Percentiles rank a stretch among this genome's conserved stretches.
Conservation (phyloP, 2,888 invertebrate species). For the Morinoia aosen region DNA sequence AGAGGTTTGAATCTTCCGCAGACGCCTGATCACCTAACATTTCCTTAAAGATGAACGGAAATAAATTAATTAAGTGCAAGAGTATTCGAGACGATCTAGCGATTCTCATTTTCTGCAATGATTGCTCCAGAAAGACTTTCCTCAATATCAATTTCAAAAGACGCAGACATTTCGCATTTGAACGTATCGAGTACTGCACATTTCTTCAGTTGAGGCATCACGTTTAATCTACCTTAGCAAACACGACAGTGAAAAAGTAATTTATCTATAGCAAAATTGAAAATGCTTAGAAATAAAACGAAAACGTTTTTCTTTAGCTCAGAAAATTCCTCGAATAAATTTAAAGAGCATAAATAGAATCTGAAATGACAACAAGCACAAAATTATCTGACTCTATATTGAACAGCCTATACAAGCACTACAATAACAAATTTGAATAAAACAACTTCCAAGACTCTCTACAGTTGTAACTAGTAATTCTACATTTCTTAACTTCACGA, state of each 20-base stretch:
- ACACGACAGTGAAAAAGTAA: background rate
- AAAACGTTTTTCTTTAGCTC: background rate
- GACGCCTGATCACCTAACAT: no score
- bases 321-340: background rate
- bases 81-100: no score
- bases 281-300: background rate
- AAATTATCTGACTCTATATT: background rate
- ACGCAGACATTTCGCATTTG: background rate
- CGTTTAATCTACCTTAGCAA: background rate
- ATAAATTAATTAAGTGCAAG: no score
- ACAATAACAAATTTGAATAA: background rate
- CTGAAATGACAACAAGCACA: background rate
- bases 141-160: background rate
- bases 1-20: no score
- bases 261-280: background rate
- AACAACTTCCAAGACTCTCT: background rate
- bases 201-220: background rate
- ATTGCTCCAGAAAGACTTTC: no score
- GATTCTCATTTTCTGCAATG: no score
- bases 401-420: background rate
- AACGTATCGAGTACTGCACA: background rate
- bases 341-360: background rate
- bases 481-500: background rate
- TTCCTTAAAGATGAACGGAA: no score
- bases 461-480: background rate